Evolutionary conservation across 2,113 vertebrate species (phyloP), one percentile per base, ranked within the genome.

Genomic region (Ceuthmochares aereus): DNA sequence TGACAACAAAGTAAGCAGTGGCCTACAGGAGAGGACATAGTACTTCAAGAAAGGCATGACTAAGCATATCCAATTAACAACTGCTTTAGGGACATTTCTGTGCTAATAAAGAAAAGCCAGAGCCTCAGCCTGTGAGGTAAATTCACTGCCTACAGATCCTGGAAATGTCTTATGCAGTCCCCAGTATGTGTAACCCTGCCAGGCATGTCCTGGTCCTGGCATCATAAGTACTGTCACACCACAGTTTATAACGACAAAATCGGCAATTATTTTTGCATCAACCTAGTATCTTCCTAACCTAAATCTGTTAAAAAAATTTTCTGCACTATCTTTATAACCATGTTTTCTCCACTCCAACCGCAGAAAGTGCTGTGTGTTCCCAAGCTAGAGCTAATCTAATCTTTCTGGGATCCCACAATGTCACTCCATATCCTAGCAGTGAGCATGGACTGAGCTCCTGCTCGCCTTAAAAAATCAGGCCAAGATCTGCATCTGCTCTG

Each of bases 331-430:
- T 75, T 70, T 25, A 32, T 11, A 49, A n/a, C 15, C 8, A 3
- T 1, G 4, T 51, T 75, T 90, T 49, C 52, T 59, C 14, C 37
- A 14, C 26, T 43, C 32, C 37, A 67, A 1, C 26, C n/a, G 68
- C 0, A 0, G 6, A 40, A 6, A 66, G 19, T 5, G 1, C 29
- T 59, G 21, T 17, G 43, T 30, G 29, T 26, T 40, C 30, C 40
- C 10, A 3, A 82, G 56, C 16, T 29, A 34, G 19, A 84, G 12
- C 18, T 42, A 21, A 58, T 77, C 54, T 40, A 6, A 56, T 49
- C 56, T 47, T 43, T 43, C 42, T 23, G 17, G 14, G 9, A 30
- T 36, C 26, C 58, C 30, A 34, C 29, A 42, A 10, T 4, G 9
- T 17, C 34, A 42, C 36, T 82, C 30, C 3, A 3, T 27, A 52